Percentiles rank a stretch among this genome's conserved stretches.
phyloP scores from a whole-genome alignment of 1,140 invertebrate species.

The Lamellibrachia luymesi region DNA sequence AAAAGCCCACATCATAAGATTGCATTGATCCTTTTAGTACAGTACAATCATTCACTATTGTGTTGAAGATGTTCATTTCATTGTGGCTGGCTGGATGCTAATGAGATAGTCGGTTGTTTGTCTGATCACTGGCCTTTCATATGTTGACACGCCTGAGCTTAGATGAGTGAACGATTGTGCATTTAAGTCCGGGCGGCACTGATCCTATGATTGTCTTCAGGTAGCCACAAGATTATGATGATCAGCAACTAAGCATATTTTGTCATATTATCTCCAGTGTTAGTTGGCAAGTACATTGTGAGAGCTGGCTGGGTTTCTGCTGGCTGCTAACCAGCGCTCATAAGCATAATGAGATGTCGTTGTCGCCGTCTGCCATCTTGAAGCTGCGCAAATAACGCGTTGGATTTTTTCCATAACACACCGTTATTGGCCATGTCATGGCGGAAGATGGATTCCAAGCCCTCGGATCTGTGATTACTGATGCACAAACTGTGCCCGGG shows the following conservation, averaged over 20 bases:
- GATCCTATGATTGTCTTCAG: neutral
- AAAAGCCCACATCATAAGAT: too few relatives aligned
- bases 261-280: neutral
- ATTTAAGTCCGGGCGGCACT: neutral
- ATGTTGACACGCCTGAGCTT: neutral
- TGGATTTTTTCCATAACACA: neutral
- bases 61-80: neutral
- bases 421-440: constrained; percentile 1
- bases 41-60: too few relatives aligned
- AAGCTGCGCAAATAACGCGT: neutral
- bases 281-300: neutral
- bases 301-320: neutral
- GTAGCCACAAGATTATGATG: neutral
- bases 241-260: neutral
- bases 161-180: neutral
- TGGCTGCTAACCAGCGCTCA: constrained; percentile 2
- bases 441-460: neutral
- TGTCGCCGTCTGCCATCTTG: constrained; percentile 2
- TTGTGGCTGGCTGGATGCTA: neutral
- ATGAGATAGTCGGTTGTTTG: neutral
- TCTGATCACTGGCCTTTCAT: neutral
- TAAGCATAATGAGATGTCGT: constrained; percentile 5
- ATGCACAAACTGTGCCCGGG: neutral
- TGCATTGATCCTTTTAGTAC: too few relatives aligned
- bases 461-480: neutral